Conservation (phyloP, 2,113 vertebrate species). For the Butastur rufipennis region DNA sequence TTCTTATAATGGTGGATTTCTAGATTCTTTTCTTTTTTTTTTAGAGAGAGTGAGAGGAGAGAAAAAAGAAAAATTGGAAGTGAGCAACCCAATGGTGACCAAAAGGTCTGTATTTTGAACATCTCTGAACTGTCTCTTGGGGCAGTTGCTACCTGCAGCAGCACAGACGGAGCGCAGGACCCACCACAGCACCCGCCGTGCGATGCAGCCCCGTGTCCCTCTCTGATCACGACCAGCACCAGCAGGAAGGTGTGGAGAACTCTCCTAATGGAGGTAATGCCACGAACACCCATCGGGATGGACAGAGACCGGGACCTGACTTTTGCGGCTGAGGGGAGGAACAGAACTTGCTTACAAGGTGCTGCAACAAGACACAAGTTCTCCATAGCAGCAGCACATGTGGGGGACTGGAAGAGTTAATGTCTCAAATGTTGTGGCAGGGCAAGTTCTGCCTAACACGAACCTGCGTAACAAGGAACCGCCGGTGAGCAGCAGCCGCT, state of each 20-base stretch:
- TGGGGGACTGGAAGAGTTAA: too few relatives aligned
- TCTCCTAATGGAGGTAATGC: not conserved
- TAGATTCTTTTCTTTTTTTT: not conserved
- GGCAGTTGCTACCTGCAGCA: not conserved
- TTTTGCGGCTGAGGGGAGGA: too few relatives aligned
- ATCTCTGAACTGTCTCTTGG: not conserved
- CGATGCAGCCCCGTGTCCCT: not conserved
- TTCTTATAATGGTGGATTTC: not conserved
- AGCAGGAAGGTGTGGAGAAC: not conserved
- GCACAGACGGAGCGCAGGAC: not conserved
- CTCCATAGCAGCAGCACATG: too few relatives aligned
- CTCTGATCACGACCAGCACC: not conserved
- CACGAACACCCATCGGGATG: too few relatives aligned
- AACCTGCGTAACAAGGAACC: too few relatives aligned
- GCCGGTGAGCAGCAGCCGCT: too few relatives aligned
- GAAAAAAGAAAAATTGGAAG: not conserved
- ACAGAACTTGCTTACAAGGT: too few relatives aligned
- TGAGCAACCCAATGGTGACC: not conserved
- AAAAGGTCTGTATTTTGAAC: not conserved
- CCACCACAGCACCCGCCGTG: accelerated
- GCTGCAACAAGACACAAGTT: too few relatives aligned
- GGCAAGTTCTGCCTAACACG: too few relatives aligned
- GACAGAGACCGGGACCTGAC: too few relatives aligned
- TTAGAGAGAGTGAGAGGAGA: not conserved
- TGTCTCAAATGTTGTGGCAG: too few relatives aligned